Evolutionary conservation across 2,797 vertebrate genomes (phyloP).

Genomic region (Odontamblyopus rebecca): DNA sequence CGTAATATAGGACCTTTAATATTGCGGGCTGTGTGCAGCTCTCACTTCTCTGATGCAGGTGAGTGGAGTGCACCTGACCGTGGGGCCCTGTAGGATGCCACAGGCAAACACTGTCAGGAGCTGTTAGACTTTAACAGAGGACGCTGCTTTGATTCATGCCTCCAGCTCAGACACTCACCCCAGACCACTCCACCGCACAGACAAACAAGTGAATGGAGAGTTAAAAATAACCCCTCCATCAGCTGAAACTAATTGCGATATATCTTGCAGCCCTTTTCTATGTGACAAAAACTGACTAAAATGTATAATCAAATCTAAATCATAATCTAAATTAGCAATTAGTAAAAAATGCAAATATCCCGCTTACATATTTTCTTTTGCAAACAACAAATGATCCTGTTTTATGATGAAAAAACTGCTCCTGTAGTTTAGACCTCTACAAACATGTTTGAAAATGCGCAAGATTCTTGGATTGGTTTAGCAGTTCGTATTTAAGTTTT

Average conservation of each 20-base stretch:
- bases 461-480: no score
- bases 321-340: conserved; percentile 21
- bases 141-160: conserved; percentile 60
- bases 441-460: no score
- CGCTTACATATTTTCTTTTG: no score
- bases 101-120: conserved; percentile 64
- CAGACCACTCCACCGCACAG: conserved; percentile 44
- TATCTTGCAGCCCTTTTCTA: no score
- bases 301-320: no score
- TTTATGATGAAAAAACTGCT: no score
- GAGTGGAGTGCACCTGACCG: conserved; percentile 65
- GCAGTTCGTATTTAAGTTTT: no score
- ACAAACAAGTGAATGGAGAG: conserved; percentile 43
- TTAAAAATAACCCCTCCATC: conserved; percentile 62
- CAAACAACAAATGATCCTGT: no score
- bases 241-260: conserved; percentile 9
- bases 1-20: neutral
- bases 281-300: no score
- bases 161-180: conserved; percentile 51
- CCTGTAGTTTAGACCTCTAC: no score
- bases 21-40: conserved; percentile 44
- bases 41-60: conserved; percentile 59
- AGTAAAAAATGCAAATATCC: no score
- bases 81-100: conserved; percentile 64
- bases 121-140: conserved; percentile 61